Evolutionary conservation across 2,888 invertebrate genomes (phyloP), one percentile per base, ranked within the genome.

Genomic region (Napeogenes sylphis): DNA sequence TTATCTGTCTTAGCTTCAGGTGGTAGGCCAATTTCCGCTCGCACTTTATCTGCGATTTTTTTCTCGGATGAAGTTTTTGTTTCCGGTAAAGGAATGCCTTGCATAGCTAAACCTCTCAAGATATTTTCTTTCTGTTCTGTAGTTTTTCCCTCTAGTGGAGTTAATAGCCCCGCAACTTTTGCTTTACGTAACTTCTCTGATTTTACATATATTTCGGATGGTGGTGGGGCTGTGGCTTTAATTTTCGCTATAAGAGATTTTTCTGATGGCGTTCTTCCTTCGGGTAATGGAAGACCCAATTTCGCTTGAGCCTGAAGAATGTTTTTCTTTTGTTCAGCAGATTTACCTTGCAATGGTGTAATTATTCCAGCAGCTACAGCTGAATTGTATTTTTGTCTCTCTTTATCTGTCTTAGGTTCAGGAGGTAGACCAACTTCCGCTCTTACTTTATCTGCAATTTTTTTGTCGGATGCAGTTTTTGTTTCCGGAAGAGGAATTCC

Each of bases 301-400:
- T 63, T 56, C n/a, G 56, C 62, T 33, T 51, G 38, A 13, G 33
- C 59, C 42, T 51, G 46, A 33, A 67, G 56, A 10, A 62, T 65
- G 56, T 71, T 71, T 65, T 71, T 69, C 56, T 72, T 74, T 58
- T 71, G 66, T 4, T 70, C 63, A 3, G 67, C 62, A 3, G 75
- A 62, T 64, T 79, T 77, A 0, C 75, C 78, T 72, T 77, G 77
- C 56, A 81, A 67, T 1, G 80, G 80, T 6, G 72, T 71, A 0
- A 79, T 61, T 1, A 77, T 47, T 10, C 77, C 79, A 51, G 72
- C 71, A 2, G 73, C 73, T 56, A 70, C 59, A 4, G 78, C 79
- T 70, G 73, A 71, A 2, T 67, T 68, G 54, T 75, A 72, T 55
- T 69, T 77, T 55, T 10, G 42, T 42, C 42, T 8, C 10, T 68